phyloP scores from a whole-genome alignment of 2,888 invertebrate genomes.

The Autographa pulchrina region DNA sequence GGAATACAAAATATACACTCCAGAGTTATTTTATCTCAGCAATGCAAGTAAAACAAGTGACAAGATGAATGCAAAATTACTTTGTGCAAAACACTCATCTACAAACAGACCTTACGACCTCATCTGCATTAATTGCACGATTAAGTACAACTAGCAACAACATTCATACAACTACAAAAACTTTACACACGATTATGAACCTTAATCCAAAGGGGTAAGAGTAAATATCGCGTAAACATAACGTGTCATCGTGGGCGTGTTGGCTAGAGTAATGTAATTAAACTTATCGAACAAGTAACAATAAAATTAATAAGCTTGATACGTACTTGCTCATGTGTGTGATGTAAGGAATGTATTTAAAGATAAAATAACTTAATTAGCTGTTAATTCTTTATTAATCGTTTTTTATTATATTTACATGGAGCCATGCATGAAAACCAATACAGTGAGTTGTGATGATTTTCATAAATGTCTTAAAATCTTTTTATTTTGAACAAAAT shows the following conservation, averaged over 20 bases:
- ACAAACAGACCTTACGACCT: constrained; percentile 55
- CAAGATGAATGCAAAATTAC: constrained; percentile 30
- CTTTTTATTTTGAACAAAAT: no score
- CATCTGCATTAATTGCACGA: constrained; percentile 58
- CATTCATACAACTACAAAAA: constrained; percentile 13
- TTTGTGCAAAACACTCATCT: constrained; percentile 50
- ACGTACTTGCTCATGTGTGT: constrained; percentile 9
- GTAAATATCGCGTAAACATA: constrained; percentile 8
- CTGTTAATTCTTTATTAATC: background rate
- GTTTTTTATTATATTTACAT: no score
- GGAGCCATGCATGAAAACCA: no score
- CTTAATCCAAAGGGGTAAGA: background rate
- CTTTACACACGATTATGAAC: constrained; percentile 12
- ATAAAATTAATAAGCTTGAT: constrained; percentile 37
- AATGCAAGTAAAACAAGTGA: constrained; percentile 3
- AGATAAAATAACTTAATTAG: background rate
- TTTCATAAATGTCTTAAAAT: no score
- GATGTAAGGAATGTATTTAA: background rate
- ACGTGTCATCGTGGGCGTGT: constrained; percentile 10
- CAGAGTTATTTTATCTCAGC: background rate
- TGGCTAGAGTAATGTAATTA: constrained; percentile 22
- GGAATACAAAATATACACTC: background rate
- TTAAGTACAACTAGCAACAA: constrained; percentile 34
- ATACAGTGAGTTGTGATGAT: no score
- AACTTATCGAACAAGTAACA: constrained; percentile 30